A percentile compares a stretch with the other conserved stretches of the same genome.
Conservation (phyloP, 2,888 invertebrate species). For the Cyaniris semiargus region DNA sequence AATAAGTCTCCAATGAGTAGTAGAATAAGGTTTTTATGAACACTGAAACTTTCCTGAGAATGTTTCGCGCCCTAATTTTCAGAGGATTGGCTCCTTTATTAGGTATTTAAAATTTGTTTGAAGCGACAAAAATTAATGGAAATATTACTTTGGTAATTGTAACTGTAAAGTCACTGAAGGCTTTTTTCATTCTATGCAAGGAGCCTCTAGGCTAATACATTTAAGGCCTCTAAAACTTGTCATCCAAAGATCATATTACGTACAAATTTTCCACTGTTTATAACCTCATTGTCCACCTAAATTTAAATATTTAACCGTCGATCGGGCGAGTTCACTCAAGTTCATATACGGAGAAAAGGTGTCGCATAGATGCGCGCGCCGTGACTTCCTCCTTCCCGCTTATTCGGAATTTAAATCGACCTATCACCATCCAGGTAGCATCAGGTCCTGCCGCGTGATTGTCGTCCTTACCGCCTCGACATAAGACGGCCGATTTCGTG, state of each 20-base stretch:
- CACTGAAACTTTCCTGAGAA: background rate
- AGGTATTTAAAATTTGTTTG: background rate
- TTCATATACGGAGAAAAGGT: slow-evolving; percentile 77
- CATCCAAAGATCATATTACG: background rate
- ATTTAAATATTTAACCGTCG: slow-evolving; percentile 46
- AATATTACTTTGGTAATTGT: background rate
- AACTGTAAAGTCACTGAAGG: background rate
- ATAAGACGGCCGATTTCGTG: slow-evolving; percentile 48
- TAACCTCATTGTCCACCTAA: slow-evolving; percentile 10
- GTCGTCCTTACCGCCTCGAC: slow-evolving; percentile 51
- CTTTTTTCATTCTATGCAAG: background rate
- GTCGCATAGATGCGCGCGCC: slow-evolving; percentile 72
- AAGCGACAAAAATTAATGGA: background rate
- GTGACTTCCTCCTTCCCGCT: slow-evolving; percentile 80
- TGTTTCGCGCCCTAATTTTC: background rate
- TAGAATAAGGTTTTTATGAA: no score
- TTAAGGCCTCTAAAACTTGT: background rate
- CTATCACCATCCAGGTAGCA: slow-evolving; percentile 66
- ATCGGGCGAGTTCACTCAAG: slow-evolving; percentile 64
- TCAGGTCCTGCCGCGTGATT: slow-evolving; percentile 47
- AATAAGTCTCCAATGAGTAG: no score
- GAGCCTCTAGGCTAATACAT: background rate
- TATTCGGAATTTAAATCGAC: slow-evolving; percentile 78
- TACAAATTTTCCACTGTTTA: background rate
- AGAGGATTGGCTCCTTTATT: background rate